phyloP scores from a whole-genome alignment of 2,888 invertebrate genomes.

The Thalpophila matura region DNA sequence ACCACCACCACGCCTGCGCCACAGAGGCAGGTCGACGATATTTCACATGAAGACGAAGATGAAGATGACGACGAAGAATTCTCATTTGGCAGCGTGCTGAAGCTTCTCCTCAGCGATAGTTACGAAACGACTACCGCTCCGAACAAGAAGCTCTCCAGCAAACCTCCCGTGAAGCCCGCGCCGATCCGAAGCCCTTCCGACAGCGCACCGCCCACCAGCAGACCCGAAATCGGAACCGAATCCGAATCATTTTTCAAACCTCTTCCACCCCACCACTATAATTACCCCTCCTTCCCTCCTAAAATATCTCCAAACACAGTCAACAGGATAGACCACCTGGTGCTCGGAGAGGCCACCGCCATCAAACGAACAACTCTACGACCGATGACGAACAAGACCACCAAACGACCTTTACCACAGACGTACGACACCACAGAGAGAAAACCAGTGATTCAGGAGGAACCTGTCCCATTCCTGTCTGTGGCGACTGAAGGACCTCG shows the following conservation, averaged over 20 bases:
- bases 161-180: constrained; percentile 39
- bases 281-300: constrained; percentile 67
- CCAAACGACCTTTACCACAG: constrained; percentile 27
- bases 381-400: constrained; percentile 64
- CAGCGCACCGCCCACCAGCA: constrained; percentile 58
- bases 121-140: constrained; percentile 78
- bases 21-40: constrained; percentile 65
- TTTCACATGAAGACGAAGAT: constrained; percentile 79
- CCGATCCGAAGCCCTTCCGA: constrained; percentile 30
- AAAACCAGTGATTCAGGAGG: constrained; percentile 61
- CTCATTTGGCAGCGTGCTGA: constrained; percentile 91
- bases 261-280: constrained; percentile 72
- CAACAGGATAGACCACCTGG: constrained; percentile 84
- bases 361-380: constrained; percentile 76
- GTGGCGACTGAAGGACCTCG: constrained; percentile 61
- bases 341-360: constrained; percentile 85
- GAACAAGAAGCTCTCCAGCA: constrained; percentile 38
- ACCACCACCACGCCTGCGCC: constrained; percentile 62
- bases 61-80: constrained; percentile 89
- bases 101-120: constrained; percentile 90
- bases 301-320: constrained; percentile 75
- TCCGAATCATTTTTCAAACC: constrained; percentile 69
- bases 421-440: constrained; percentile 46
- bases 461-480: constrained; percentile 57
- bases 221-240: constrained; percentile 49